Evolutionary conservation across 2,888 invertebrate species (phyloP).

Genomic region (Cryptocheilus praepositus): DNA sequence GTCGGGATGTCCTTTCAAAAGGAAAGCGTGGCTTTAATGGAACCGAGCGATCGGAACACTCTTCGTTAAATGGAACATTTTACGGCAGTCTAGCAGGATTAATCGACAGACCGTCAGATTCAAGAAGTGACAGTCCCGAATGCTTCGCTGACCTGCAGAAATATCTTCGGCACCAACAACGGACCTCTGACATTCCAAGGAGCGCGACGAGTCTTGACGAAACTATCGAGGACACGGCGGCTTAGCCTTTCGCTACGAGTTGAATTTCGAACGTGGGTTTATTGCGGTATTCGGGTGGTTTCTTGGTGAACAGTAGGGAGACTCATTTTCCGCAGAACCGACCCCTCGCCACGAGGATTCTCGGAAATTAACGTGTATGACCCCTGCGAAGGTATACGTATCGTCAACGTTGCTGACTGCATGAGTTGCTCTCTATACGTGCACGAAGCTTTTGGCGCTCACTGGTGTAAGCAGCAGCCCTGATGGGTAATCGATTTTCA

Average conservation of each 20-base stretch:
- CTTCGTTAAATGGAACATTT: too few species aligned
- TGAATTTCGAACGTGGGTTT: neutral
- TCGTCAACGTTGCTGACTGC: slow-evolving; percentile 29
- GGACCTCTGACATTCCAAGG: too few species aligned
- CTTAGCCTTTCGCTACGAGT: neutral
- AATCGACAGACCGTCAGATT: too few species aligned
- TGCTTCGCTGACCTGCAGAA: too few species aligned
- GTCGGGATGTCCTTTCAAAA: too few species aligned
- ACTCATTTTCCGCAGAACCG: slow-evolving; percentile 46
- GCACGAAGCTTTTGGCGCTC: slow-evolving; percentile 56
- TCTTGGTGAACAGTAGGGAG: slow-evolving; percentile 16
- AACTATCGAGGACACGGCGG: too few species aligned
- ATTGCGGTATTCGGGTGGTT: neutral
- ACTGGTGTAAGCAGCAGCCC: slow-evolving; percentile 46
- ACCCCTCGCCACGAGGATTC: slow-evolving; percentile 41
- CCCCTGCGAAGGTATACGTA: slow-evolving; percentile 34
- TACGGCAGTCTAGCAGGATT: too few species aligned
- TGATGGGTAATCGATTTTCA: slow-evolving; percentile 68
- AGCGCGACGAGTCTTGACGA: too few species aligned
- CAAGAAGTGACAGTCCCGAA: too few species aligned
- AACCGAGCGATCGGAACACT: too few species aligned
- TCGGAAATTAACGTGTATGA: slow-evolving; percentile 49
- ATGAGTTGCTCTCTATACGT: slow-evolving; percentile 18
- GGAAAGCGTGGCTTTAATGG: too few species aligned
- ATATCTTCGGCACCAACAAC: too few species aligned